Evolutionary conservation across 2,888 invertebrate genomes (phyloP).

Genomic region (Tachina lurida): DNA sequence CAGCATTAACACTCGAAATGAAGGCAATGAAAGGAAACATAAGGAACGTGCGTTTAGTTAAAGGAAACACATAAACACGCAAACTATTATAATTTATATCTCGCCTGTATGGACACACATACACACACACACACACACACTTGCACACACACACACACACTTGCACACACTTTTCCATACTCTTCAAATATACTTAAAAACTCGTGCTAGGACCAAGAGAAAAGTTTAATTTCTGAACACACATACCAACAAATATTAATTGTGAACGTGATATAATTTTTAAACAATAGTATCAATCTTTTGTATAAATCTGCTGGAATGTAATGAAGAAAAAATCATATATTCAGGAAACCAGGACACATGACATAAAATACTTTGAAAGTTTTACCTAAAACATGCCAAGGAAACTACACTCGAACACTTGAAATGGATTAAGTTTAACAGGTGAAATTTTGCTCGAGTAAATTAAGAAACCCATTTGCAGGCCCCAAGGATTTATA

Average conservation of each 20-base stretch:
- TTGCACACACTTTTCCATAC: neutral
- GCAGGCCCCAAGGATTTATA: constrained; percentile 23
- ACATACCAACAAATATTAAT: constrained; percentile 33
- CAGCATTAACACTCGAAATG: constrained; percentile 65
- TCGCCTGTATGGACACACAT: neutral
- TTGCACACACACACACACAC: neutral
- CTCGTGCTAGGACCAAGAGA: neutral
- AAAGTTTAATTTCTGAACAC: constrained; percentile 36
- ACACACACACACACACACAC: no score
- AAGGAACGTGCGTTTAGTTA: constrained; percentile 4
- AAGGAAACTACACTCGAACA: neutral
- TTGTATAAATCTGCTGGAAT: constrained; percentile 28
- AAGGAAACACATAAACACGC: neutral
- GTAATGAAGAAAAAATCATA: constrained; percentile 34
- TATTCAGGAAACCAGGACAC: constrained; percentile 29
- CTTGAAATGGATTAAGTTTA: neutral
- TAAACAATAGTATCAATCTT: constrained; percentile 49
- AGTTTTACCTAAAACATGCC: neutral
- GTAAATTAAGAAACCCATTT: constrained; percentile 43
- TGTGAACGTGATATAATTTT: constrained; percentile 65
- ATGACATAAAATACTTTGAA: constrained; percentile 32
- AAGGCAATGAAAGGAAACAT: constrained; percentile 26
- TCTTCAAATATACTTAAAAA: neutral
- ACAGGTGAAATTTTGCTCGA: constrained; percentile 32
- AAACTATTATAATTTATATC: constrained; percentile 11